Percentiles rank a stretch among this genome's conserved stretches.
phyloP scores from a whole-genome alignment of 53 echinoderm and acorn worm genomes.

The Mesocentrotus franciscanus region DNA sequence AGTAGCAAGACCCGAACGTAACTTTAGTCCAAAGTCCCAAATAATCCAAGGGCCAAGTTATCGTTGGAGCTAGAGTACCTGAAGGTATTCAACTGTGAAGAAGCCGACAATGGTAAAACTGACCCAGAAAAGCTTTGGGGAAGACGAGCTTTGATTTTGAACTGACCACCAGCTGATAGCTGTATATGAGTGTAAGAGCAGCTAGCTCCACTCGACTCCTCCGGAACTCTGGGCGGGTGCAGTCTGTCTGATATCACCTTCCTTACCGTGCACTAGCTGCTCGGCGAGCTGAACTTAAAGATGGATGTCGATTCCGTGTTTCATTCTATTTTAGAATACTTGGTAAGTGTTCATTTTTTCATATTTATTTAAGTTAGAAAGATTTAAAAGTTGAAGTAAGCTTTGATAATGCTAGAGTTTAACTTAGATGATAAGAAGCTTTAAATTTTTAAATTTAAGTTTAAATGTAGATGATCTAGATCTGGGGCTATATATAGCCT shows the following conservation, averaged over 20 bases:
- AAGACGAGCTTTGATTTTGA: too few species aligned
- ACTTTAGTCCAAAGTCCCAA: too few species aligned
- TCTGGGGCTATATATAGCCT: too few species aligned
- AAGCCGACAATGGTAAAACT: neutral
- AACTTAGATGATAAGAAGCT: too few species aligned
- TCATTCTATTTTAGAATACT: conserved; percentile 6
- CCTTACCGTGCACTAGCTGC: neutral
- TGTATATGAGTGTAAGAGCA: neutral
- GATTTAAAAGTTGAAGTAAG: too few species aligned
- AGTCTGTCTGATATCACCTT: neutral
- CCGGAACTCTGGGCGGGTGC: neutral
- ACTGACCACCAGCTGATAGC: neutral
- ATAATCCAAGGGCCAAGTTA: too few species aligned
- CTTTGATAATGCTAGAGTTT: too few species aligned
- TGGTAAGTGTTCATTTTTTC: neutral
- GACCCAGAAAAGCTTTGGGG: neutral
- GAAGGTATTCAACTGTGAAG: neutral
- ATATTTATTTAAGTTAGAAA: too few species aligned
- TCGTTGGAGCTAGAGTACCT: too few species aligned
- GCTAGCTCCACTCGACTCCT: neutral
- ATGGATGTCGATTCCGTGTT: conserved; percentile 40
- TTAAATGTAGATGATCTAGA: too few species aligned
- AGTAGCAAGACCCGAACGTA: too few species aligned
- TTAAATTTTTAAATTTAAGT: too few species aligned
- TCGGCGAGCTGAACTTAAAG: neutral